Evolutionary conservation across 2,797 vertebrate genomes (phyloP).

Genomic region (Chlorospingus flavigularis): DNA sequence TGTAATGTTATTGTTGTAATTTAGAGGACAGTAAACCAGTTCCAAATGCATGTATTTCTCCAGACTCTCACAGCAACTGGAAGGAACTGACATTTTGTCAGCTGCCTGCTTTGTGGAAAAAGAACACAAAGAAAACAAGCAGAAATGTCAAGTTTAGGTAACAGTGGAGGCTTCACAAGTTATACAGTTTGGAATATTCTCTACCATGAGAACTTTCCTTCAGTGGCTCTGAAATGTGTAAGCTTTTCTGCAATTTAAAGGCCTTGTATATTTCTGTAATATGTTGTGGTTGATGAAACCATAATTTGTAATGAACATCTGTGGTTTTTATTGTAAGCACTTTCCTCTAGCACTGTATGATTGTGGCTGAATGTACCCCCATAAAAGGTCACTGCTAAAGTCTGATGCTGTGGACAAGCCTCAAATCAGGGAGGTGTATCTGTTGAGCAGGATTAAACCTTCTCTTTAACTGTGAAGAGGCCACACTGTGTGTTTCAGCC

Average conservation of each 20-base stretch:
- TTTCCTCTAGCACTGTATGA: not conserved
- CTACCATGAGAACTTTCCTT: not conserved
- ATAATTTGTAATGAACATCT: not conserved
- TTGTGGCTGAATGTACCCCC: not conserved
- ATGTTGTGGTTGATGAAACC: not conserved
- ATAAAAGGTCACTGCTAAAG: not conserved
- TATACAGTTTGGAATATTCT: not conserved
- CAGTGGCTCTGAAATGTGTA: not conserved
- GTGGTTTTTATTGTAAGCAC: not conserved
- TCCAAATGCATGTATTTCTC: not conserved
- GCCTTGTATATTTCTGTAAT: not conserved
- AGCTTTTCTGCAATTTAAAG: not conserved
- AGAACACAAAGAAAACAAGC: not conserved
- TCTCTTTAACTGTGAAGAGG: not conserved
- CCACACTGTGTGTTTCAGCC: not conserved
- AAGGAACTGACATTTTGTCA: constrained; percentile 3
- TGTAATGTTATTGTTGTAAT: not conserved
- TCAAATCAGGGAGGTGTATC: not conserved
- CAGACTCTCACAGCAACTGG: not conserved
- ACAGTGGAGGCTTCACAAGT: not conserved
- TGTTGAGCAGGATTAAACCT: not conserved
- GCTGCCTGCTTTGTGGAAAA: not conserved
- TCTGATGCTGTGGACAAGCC: not conserved
- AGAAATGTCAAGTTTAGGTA: not conserved
- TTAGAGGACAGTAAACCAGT: not conserved